Evolutionary conservation across 2,888 invertebrate species (phyloP).

Genomic region (Aphidoletes aphidimyza): DNA sequence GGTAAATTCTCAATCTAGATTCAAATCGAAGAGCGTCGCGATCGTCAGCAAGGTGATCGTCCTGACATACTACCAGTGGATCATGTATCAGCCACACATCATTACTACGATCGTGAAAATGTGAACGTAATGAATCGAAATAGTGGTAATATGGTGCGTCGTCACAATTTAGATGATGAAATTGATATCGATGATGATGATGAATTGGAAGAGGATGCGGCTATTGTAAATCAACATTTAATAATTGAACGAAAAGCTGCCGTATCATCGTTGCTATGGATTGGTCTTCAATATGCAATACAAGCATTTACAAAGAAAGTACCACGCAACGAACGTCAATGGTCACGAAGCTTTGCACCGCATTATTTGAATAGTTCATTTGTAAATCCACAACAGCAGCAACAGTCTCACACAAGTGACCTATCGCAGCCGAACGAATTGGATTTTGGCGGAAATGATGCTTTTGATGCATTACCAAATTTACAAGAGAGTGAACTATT

Average conservation of each 20-base stretch:
- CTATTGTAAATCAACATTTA: constrained; percentile 21
- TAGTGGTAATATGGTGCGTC: not conserved
- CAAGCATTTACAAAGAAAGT: constrained; percentile 73
- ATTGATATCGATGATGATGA: constrained; percentile 38
- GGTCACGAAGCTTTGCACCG: constrained; percentile 79
- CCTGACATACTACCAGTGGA: constrained; percentile 65
- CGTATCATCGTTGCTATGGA: constrained; percentile 64
- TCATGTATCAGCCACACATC: constrained; percentile 22
- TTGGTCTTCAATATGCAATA: constrained; percentile 63
- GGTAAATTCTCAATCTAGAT: too few species aligned
- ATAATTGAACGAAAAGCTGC: constrained; percentile 66
- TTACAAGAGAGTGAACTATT: constrained; percentile 70
- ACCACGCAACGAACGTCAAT: constrained; percentile 71
- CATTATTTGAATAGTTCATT: constrained; percentile 63
- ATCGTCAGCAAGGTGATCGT: constrained; percentile 60
- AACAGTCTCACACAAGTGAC: constrained; percentile 61
- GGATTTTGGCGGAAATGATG: constrained; percentile 61
- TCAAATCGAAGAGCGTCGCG: constrained; percentile 51
- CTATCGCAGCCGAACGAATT: constrained; percentile 47
- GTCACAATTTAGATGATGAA: constrained; percentile 28
- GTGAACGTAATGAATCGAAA: constrained; percentile 28
- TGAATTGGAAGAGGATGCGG: constrained; percentile 38
- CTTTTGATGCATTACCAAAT: constrained; percentile 63
- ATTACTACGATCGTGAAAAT: not conserved
- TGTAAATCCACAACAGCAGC: constrained; percentile 29